Evolutionary conservation across 1,140 invertebrate species (phyloP), one percentile per base, ranked within the genome.

Genomic region (Pogonus chalceus): DNA sequence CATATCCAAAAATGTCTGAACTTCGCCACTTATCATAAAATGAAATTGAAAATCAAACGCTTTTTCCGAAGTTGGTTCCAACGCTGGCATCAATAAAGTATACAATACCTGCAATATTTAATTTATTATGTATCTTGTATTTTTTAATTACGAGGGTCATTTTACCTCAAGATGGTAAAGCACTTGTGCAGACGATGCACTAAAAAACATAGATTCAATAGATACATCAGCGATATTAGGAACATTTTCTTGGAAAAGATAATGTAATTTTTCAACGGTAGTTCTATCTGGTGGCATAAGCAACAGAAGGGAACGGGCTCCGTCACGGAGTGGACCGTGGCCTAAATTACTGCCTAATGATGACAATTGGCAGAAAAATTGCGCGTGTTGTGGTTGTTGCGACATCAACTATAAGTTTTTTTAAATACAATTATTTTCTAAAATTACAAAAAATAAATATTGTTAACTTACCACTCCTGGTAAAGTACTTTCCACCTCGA

Each of bases 321-420:
- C 85, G 65, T 97, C 92, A 39, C 90, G 78, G 50, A 98, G 73
- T 35, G 82, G 82, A 16, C 84, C 77, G 62, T 93, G 83, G 51
- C 84, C 78, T 54, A 94, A 74, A 47, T 82, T 80, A 67, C 89
- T 90, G 48, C 92, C 93, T 54, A 94, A 71, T 65, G 93, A 90
- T 62, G 91, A 89, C 52, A 97, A 72, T 73, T 94, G 88, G 69
- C 96, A 86, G 62, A 96, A 85, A 71, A 96, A 96, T 60, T 85
- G 82, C 35, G 86, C 80, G 68, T 93, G 92, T 58, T 84, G 79
- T 37, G 83, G 76, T 56, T 88, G 83, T 66, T 87, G 83, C 0
- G 92, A 85, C 62, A 78, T 75, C 21, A 79, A 61, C 72, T 69
- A 62, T 52, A 70, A 63, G 49, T 4, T 7, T 7, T 31, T 14